Conservation (phyloP, 2,113 vertebrate genomes). For the Pangasianodon gigas region DNA sequence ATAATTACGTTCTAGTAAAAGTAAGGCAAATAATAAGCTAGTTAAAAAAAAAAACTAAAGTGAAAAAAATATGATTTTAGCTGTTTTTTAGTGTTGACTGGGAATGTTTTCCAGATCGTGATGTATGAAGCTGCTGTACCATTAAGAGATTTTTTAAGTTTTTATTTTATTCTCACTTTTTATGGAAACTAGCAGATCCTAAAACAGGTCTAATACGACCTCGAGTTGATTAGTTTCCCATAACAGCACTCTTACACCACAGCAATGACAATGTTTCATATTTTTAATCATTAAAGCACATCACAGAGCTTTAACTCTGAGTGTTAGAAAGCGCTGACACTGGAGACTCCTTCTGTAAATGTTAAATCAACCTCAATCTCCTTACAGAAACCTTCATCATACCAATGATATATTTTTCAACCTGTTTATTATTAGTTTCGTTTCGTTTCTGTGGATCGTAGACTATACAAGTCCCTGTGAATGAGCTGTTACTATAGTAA, state of each 20-base stretch:
- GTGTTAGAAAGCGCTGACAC: neutral
- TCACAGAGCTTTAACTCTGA: neutral
- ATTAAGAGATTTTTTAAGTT: too few relatives aligned
- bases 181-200: too few relatives aligned
- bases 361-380: neutral
- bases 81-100: too few relatives aligned
- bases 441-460: neutral
- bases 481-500: neutral
- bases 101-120: too few relatives aligned
- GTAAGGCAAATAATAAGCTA: too few relatives aligned
- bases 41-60: neutral
- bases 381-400: neutral
- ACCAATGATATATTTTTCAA: neutral
- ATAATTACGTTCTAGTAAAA: too few relatives aligned
- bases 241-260: neutral
- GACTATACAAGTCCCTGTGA: neutral
- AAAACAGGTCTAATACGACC: too few relatives aligned
- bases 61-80: neutral
- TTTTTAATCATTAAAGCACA: neutral
- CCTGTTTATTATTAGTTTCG: neutral
- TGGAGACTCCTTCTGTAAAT: neutral
- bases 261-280: neutral
- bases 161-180: too few relatives aligned
- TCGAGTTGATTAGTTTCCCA: too few relatives aligned
- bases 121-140: too few relatives aligned